Base-by-base conservation (phyloP, 1,140 invertebrate species). In the Trichonephila clavipes region DNA sequence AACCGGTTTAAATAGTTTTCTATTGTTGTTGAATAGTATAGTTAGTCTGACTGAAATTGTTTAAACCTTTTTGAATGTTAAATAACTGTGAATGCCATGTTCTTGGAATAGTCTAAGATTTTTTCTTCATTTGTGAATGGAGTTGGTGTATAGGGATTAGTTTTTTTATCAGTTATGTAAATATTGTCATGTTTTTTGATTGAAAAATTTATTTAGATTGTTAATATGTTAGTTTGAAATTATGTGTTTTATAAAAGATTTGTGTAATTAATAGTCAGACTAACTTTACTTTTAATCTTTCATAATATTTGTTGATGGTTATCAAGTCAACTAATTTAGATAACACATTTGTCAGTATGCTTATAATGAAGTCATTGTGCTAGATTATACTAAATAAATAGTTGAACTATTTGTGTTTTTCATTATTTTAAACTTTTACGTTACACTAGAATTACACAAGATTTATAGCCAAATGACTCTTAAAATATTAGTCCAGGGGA, bases 261-360 rank as follows among this genome's bases (percentile, higher is more conserved):
- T 44, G 7, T 83, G n/a, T 34, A 21, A 51, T 8, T 51, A 58
- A 21, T 58, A 24, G 40, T 83, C 81, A 83, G 44, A 51, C 81
- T 77, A 83, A 83, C 81, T 83, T 6, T 83, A 83, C 51, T 83
- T 83, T 58, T 44, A 51, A 58, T 58, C 18, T 21, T 83, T 83
- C 40, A 51, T 83, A 77, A 77, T 77, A 83, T 83, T 83, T 83
- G 40, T 83, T 83, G 81, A 51, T 77, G 34, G 24, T 83, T 83
- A 58, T n/a, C 81, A 83, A 40, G 7, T 83, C 21, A 58, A 83
- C 81, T 83, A 58, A 83, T 81, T 81, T 81, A 44, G 77, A 81
- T 21, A 81, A 81, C 69, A 72, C 81, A 83, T 83, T 77, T 83
- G 81, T 83, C 81, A 83, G n/a, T 83, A 83, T 58, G 81, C 81